These are phyloP conservation scores for Asobara japonica DNA, from an alignment of 1,140 invertebrate genomes.

Conservation along the genomic window DNA sequence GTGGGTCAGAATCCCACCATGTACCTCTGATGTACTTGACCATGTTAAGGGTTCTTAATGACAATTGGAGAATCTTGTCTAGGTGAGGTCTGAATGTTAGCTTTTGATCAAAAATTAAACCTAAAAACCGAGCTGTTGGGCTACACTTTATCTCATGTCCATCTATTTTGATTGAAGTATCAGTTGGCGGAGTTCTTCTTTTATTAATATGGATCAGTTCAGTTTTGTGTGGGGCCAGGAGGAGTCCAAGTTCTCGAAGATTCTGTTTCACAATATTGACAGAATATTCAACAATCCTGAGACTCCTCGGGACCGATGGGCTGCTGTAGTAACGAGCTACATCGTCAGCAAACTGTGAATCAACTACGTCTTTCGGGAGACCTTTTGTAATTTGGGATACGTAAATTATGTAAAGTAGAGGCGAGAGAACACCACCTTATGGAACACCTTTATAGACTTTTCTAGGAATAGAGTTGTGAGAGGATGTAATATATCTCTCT, in stretches of 20 bases:
- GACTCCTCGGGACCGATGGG: background rate
- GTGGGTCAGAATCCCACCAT: slow-evolving; percentile 26
- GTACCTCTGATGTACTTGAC: slow-evolving; percentile 19
- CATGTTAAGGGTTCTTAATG: slow-evolving; percentile 13
- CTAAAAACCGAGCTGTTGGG: background rate
- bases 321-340: background rate
- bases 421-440: slow-evolving; percentile 10
- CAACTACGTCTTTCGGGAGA: background rate
- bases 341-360: slow-evolving; percentile 29
- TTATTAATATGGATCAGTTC: slow-evolving; percentile 22
- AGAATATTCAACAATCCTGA: background rate
- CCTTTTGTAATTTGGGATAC: slow-evolving; percentile 11
- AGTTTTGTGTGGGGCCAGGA: slow-evolving; percentile 19
- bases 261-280: background rate
- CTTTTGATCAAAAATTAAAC: slow-evolving; percentile 14
- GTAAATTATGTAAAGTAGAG: slow-evolving; percentile 23
- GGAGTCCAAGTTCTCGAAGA: background rate
- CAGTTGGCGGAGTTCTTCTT: background rate
- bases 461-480: background rate
- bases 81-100: slow-evolving; percentile 4
- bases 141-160: background rate
- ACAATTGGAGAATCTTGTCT: background rate
- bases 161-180: background rate
- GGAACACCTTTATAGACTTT: background rate
- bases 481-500: background rate